Evolutionary conservation across 2,888 invertebrate species (phyloP).

Genomic region (Pheosia tremula): DNA sequence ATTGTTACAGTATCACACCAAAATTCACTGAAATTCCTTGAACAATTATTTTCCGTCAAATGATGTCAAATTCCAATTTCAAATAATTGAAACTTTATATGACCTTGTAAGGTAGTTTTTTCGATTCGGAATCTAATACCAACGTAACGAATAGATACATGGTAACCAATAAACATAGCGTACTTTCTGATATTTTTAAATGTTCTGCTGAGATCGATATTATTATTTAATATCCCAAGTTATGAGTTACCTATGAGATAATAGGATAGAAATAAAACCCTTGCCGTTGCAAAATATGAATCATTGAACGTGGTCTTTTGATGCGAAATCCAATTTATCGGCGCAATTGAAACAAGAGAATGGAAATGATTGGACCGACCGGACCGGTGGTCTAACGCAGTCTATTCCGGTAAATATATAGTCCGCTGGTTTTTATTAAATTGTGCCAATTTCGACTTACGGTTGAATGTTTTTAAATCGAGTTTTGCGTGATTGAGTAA

Average conservation of each 20-base stretch:
- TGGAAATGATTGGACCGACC: slow-evolving; percentile 49
- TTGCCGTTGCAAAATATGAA: slow-evolving; percentile 53
- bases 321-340: slow-evolving; percentile 55
- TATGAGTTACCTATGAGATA: slow-evolving; percentile 8
- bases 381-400: slow-evolving; percentile 36
- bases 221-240: too few species aligned
- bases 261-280: slow-evolving; percentile 47
- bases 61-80: too few species aligned
- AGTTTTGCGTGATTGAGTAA: not conserved
- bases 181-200: too few species aligned
- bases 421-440: slow-evolving; percentile 29
- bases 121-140: too few species aligned
- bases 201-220: too few species aligned
- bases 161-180: too few species aligned
- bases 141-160: too few species aligned
- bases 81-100: too few species aligned
- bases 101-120: too few species aligned
- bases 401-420: slow-evolving; percentile 39
- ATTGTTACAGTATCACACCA: too few species aligned
- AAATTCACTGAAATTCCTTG: too few species aligned
- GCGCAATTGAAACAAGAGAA: slow-evolving; percentile 50
- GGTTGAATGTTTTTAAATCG: not conserved
- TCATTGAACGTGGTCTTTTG: slow-evolving; percentile 54
- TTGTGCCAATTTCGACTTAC: not conserved
- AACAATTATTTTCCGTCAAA: too few species aligned